Evolutionary conservation across 2,888 invertebrate genomes (phyloP).

Genomic region (Eilema sororculum): DNA sequence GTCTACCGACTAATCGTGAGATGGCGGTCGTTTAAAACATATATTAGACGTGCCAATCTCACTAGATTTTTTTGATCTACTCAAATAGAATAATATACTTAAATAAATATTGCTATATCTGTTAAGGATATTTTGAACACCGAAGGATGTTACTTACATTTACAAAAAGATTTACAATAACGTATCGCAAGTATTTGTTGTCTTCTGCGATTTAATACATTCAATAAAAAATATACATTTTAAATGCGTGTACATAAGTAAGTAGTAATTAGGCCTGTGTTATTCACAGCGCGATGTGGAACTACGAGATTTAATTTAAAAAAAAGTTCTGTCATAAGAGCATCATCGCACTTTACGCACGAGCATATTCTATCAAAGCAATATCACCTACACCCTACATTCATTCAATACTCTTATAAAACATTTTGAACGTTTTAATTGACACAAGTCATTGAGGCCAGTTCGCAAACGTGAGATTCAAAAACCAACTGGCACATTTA

Average conservation of each 20-base stretch:
- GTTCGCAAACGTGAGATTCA: constrained; percentile 56
- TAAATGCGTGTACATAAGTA: constrained; percentile 30
- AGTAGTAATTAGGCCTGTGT: constrained; percentile 44
- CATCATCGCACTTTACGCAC: constrained; percentile 69
- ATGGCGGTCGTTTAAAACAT: constrained; percentile 72
- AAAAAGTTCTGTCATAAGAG: constrained; percentile 49
- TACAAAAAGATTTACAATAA: constrained; percentile 29
- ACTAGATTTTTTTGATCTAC: constrained; percentile 49
- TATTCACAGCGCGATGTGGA: constrained; percentile 53
- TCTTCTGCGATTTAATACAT: constrained; percentile 18
- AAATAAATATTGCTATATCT: constrained; percentile 38
- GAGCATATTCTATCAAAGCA: constrained; percentile 69
- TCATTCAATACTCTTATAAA: constrained; percentile 62
- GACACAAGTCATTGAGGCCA: constrained; percentile 68
- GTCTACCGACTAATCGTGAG: constrained; percentile 44
- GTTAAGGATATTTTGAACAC: constrained; percentile 34
- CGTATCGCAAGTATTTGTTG: constrained; percentile 23
- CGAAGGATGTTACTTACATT: constrained; percentile 36
- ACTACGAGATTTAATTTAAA: constrained; percentile 54
- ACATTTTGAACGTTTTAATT: constrained; percentile 79
- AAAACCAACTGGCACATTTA: constrained; percentile 52
- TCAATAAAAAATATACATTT: constrained; percentile 26
- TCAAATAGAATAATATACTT: constrained; percentile 43
- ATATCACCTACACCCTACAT: constrained; percentile 60
- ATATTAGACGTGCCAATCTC: constrained; percentile 65